Percentiles rank a stretch among this genome's conserved stretches.
phyloP scores from a whole-genome alignment of 2,113 vertebrate species.

The Cephalophus harveyi region DNA sequence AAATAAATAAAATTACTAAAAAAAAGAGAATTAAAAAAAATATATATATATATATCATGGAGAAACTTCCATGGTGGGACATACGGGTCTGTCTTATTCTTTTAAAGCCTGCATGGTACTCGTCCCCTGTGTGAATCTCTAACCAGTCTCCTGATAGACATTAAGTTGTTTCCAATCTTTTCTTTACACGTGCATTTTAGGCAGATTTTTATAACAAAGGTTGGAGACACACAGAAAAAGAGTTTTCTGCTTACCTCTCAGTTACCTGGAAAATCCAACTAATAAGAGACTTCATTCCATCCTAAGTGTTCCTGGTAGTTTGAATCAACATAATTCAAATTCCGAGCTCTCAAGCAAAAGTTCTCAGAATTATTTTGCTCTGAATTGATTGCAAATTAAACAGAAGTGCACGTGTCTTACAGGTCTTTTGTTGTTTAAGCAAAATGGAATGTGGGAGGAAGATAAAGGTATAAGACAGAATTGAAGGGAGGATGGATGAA shows the following conservation, averaged over 20 bases:
- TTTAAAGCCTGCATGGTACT: neutral
- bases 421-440: neutral
- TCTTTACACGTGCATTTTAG: neutral
- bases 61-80: neutral
- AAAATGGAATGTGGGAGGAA: neutral
- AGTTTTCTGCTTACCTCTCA: neutral
- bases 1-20: neutral
- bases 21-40: neutral
- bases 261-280: neutral
- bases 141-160: neutral
- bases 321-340: neutral
- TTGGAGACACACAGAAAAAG: neutral
- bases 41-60: neutral
- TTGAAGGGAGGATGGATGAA: neutral
- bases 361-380: neutral
- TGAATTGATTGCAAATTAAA: neutral
- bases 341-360: neutral
- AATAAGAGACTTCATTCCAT: neutral
- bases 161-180: conserved; percentile 4
- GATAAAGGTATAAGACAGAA: neutral
- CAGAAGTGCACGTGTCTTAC: neutral
- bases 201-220: neutral
- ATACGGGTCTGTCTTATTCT: neutral
- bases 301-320: neutral
- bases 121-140: neutral